Percentiles rank a stretch among this genome's conserved stretches.
Evolutionary conservation across 2,113 vertebrate species (phyloP).

Genomic region (Passer montanus): DNA sequence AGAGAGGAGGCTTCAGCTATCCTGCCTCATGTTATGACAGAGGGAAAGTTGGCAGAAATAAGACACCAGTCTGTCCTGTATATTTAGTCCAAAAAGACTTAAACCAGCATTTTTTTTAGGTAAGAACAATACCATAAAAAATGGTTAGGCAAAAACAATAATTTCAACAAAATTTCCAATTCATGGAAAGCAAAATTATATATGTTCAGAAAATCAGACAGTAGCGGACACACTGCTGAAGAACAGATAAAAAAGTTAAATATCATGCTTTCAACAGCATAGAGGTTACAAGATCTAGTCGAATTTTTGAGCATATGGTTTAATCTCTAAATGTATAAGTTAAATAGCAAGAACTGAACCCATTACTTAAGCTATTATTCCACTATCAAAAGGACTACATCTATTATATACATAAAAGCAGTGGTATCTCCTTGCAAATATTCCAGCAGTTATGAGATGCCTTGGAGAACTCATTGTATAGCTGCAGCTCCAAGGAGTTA

Average conservation of each 20-base stretch:
- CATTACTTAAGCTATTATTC: neutral
- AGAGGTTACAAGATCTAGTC: neutral
- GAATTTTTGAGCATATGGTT: neutral
- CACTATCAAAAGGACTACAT: neutral
- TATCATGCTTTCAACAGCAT: neutral
- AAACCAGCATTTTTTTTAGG: neutral
- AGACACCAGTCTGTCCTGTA: neutral
- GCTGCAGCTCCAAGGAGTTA: neutral
- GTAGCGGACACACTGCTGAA: accelerated
- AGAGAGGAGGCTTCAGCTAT: neutral
- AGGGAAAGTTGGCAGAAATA: neutral
- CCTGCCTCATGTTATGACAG: neutral
- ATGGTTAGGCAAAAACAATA: accelerated
- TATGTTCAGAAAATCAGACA: neutral
- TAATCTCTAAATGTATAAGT: neutral
- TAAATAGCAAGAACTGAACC: neutral
- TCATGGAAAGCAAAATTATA: neutral
- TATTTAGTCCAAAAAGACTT: neutral
- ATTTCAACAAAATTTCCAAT: neutral
- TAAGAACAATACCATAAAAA: neutral
- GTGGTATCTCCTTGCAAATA: neutral
- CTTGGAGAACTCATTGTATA: neutral
- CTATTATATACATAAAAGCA: neutral
- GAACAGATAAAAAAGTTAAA: neutral
- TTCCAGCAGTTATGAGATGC: neutral